Evolutionary conservation across 1,140 invertebrate genomes (phyloP).

Genomic region (Cylas formicarius): DNA sequence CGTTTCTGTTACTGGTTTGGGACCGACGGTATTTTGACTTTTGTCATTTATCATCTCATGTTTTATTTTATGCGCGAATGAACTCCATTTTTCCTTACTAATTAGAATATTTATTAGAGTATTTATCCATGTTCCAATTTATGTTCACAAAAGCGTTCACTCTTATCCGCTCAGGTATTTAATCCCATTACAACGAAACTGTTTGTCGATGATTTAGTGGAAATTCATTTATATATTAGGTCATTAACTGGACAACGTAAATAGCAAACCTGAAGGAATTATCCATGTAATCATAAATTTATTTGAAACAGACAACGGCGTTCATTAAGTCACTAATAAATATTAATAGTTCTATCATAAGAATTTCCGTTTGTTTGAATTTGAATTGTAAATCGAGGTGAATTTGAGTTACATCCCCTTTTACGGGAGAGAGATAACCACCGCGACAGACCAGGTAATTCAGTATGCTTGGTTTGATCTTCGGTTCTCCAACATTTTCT

Average conservation of each 20-base stretch:
- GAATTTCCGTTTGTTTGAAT: conserved; percentile 24
- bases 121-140: too few species aligned
- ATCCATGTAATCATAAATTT: conserved; percentile 24
- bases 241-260: background rate
- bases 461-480: too few species aligned
- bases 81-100: too few species aligned
- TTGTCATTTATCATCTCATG: too few species aligned
- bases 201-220: background rate
- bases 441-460: too few species aligned
- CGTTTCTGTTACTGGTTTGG: too few species aligned
- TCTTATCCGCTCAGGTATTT: background rate
- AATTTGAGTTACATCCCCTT: too few species aligned
- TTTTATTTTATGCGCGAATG: too few species aligned
- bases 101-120: too few species aligned
- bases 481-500: too few species aligned
- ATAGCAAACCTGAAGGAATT: conserved; percentile 11
- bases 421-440: too few species aligned
- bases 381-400: conserved; percentile 21
- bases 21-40: too few species aligned
- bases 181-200: background rate
- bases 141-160: background rate
- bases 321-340: conserved; percentile 25
- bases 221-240: conserved; percentile 13
- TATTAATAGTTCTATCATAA: conserved; percentile 25
- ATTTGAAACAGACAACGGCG: conserved; percentile 17